Base-by-base conservation (phyloP, 1,140 invertebrate species). In the Zaprionus gabonicus region DNA sequence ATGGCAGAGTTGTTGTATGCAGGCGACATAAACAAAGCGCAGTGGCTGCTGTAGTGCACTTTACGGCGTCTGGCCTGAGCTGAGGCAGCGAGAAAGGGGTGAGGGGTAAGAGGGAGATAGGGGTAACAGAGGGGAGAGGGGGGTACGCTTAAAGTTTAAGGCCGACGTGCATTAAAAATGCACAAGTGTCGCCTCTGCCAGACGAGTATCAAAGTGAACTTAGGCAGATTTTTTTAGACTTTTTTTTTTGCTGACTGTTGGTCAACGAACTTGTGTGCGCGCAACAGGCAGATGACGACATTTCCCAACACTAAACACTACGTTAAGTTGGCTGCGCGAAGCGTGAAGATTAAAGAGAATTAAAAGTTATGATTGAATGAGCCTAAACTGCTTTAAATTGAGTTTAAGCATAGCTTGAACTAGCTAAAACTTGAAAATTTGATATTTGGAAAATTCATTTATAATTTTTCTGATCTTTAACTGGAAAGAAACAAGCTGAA, bases 81-180 rank as follows among this genome's bases (percentile, higher is more conserved):
- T 15, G n/a, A 25, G 17, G 17, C 46, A 9, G 23, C 1, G 13
- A 25, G 20, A 9, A 15, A 31, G 34, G 44, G 12, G 36, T 5
- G 0, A n/a, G 13, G 6, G 23, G 1, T 12, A 36, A n/a, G n/a
- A 10, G 4, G 56, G 31, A 3, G 31, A 1, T 10, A 34, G 4
- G 56, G 31, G 15, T 4, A 9, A 7, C 6, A 3, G 25, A n/a
- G 53, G 38, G 56, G 64, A 3, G 25, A n/a, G 53, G 38, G 56
- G 64, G 23, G 68, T 9, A 13, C 6, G 58, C 57, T 75, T 74
- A 36, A 86, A 87, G 80, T 87, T 87, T 80, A 83, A 62, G 83
- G 83, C 82, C 82, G 76, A 65, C 68, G 73, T 87, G 70, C 81
- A 87, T 88, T 87, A 78, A 83, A 87, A 84, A 87, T 88, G 69